Evolutionary conservation across 2,888 invertebrate genomes (phyloP), one percentile per base, ranked within the genome.

Genomic region (Temnothorax ravouxi): DNA sequence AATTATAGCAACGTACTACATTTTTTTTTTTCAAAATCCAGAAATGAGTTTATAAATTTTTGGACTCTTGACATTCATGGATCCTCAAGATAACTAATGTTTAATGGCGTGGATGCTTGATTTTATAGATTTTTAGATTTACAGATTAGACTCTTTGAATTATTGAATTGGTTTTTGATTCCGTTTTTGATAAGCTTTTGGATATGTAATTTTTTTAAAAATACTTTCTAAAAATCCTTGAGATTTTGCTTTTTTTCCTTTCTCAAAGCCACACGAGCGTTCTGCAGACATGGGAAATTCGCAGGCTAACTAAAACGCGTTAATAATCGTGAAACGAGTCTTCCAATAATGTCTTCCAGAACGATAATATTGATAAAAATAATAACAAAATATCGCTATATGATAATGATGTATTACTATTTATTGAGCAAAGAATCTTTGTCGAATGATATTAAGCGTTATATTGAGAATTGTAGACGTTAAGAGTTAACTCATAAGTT

Each of bases 261-360:
- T 54, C 8, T 44, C 67, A 6, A 15, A 18, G 34, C 5, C 8
- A 25, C 13, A 71, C 61, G 76, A 75, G 62, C 75, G 72, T 87
- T 80, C 77, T 77, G 84, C 82, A 84, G 85, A 50, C 38, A 69
- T 62, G 77, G 56, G 81, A 84, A 69, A 56, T 74, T 59, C 66
- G 83, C 86, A 89, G 82, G 76, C 85, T 88, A 86, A 86, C 67
- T 83, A 86, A 86, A 84, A 62, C 80, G 82, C 67, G 67, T 86
- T 87, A 88, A 89, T 90, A 87, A 88, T 83, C 86, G 83, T 85
- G 87, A 89, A 92, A 91, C 84, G 86, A 91, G 92, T 94, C 93
- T 93, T 93, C 94, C 92, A 92, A 88, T 87, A 89, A 93, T 92
- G 93, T 93, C 92, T 94, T 93, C 93, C 93, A 94, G 76, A 90